phyloP scores from a whole-genome alignment of 2,797 vertebrate species.

The Florisuga fusca region DNA sequence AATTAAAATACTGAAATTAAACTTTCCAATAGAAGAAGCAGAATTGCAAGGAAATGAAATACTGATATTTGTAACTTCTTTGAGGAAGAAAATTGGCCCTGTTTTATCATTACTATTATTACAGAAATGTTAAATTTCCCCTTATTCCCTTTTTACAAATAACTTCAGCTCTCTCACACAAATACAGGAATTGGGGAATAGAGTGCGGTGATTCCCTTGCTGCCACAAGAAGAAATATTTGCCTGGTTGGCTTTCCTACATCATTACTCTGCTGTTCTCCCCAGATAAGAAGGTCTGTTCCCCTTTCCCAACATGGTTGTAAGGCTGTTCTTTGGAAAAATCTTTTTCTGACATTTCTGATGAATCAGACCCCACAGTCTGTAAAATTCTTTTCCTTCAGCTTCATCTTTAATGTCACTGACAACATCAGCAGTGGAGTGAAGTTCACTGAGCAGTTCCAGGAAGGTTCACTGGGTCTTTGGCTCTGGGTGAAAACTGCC shows the following conservation, averaged over 20 bases:
- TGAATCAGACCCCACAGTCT: not conserved
- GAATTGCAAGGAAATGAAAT: not conserved
- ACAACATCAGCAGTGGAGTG: not conserved
- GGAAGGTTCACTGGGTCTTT: slow-evolving; percentile 16
- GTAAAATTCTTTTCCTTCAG: not conserved
- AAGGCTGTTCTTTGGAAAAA: not conserved
- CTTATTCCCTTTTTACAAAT: not conserved
- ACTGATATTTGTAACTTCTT: not conserved
- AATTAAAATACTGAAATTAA: not conserved
- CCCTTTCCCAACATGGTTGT: not conserved
- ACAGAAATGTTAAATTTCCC: not conserved
- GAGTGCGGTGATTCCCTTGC: not conserved
- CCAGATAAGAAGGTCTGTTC: not conserved
- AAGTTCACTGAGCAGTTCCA: not conserved
- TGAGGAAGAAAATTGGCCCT: not conserved
- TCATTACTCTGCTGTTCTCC: not conserved
- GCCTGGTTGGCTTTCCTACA: not conserved
- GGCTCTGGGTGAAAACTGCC: slow-evolving; percentile 1
- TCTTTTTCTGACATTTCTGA: not conserved
- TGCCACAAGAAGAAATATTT: not conserved
- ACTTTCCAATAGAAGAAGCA: not conserved
- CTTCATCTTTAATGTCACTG: not conserved
- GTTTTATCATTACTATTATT: not conserved
- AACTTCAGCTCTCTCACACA: not conserved
- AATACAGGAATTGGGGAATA: not conserved